These are phyloP conservation scores for Sus scrofa DNA, from an alignment of 2,113 vertebrate species.

Conservation along the genomic window DNA sequence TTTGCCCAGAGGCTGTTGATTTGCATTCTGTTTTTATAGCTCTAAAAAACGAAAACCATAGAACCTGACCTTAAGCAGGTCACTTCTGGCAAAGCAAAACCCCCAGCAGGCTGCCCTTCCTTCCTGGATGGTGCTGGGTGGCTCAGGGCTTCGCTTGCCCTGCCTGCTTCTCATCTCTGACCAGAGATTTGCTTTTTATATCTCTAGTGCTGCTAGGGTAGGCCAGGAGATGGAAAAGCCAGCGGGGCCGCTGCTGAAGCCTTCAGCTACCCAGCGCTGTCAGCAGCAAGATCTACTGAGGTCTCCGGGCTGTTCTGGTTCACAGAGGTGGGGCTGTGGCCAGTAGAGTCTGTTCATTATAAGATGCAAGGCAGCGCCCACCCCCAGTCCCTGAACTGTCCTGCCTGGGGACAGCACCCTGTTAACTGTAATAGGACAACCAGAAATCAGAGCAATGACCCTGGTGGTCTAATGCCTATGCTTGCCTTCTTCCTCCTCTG, in stretches of 20 bases:
- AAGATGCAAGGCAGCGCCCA: background rate
- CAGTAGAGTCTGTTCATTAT: background rate
- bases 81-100: constrained; percentile 75
- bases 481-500: background rate
- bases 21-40: constrained; percentile 87
- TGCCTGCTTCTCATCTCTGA: constrained; percentile 55
- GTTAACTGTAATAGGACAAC: background rate
- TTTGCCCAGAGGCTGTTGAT: constrained; percentile 87
- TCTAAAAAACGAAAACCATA: constrained; percentile 86
- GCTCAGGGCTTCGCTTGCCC: constrained; percentile 32
- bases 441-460: constrained; percentile 49
- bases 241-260: constrained; percentile 24
- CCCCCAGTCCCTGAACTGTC: background rate
- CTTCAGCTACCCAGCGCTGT: background rate
- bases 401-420: background rate
- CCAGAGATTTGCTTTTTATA: constrained; percentile 74
- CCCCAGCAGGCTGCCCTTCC: constrained; percentile 71
- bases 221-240: constrained; percentile 14
- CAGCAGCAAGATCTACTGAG: constrained; percentile 26
- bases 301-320: background rate
- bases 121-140: constrained; percentile 35
- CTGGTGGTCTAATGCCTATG: background rate
- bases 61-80: constrained; percentile 85
- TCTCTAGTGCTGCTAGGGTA: constrained; percentile 34
- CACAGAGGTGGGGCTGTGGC: background rate